phyloP scores from a whole-genome alignment of 2,888 invertebrate species.

The Diaperis boleti region DNA sequence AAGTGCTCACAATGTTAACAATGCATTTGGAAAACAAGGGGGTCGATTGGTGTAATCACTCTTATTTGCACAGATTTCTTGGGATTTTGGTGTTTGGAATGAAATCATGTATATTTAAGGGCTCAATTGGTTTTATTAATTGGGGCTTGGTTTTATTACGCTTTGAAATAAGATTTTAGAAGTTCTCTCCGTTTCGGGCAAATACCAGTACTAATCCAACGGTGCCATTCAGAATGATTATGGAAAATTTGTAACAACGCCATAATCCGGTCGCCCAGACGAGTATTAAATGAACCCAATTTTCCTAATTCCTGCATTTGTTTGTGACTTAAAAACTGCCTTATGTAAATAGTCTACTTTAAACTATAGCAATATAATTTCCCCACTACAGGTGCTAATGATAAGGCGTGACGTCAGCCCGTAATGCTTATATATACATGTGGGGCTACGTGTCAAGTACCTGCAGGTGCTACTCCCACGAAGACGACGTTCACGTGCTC shows the following conservation, averaged over 20 bases:
- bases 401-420: conserved; percentile 59
- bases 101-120: no score
- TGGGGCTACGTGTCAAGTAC: conserved; percentile 58
- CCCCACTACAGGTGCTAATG: conserved; percentile 60
- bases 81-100: no score
- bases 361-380: conserved; percentile 44
- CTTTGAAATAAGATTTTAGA: no score
- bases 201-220: no score
- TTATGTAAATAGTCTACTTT: conserved; percentile 38
- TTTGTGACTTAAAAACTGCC: conserved; percentile 34
- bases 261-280: neutral
- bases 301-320: conserved; percentile 37
- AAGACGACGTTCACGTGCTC: conserved; percentile 49
- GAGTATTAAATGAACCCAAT: conserved; percentile 30
- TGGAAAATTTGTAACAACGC: neutral
- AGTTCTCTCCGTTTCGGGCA: no score
- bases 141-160: no score
- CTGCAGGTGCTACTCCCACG: conserved; percentile 59
- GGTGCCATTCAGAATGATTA: no score
- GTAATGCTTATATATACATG: conserved; percentile 59
- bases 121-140: no score
- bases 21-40: neutral
- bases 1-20: conserved; percentile 9
- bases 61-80: no score
- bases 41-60: neutral